A percentile compares a stretch with the other conserved stretches of the same genome.
These are phyloP conservation scores for Asobara japonica DNA, from an alignment of 1,140 invertebrate species.

Conservation along the genomic window DNA sequence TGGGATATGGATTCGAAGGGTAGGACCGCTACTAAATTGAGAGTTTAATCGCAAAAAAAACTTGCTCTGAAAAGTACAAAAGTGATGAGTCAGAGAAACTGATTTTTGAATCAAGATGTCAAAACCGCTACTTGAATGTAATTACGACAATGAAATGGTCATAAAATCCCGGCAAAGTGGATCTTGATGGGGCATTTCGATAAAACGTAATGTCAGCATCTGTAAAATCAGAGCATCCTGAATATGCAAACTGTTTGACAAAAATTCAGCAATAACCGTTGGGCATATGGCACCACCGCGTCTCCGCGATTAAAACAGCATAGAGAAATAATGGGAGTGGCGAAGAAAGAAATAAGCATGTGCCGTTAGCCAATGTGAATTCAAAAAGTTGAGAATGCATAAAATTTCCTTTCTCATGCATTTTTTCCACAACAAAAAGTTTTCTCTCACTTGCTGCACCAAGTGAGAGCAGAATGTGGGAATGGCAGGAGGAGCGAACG, in stretches of 20 bases:
- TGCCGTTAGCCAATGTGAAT: background rate
- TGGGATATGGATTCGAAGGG: too few species aligned
- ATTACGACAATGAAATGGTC: background rate
- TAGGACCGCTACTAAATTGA: too few species aligned
- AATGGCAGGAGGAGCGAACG: background rate
- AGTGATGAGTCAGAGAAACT: too few species aligned
- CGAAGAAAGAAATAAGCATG: background rate
- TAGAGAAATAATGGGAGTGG: background rate
- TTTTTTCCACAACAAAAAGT: background rate
- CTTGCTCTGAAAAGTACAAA: too few species aligned
- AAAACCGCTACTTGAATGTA: too few species aligned
- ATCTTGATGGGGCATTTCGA: background rate
- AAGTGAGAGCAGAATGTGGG: background rate
- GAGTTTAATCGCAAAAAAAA: too few species aligned
- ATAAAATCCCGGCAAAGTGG: background rate
- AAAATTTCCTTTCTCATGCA: background rate
- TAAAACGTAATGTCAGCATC: background rate
- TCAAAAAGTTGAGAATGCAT: background rate
- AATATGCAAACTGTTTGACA: background rate
- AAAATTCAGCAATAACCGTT: background rate
- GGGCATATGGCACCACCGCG: background rate
- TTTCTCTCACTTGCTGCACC: too few species aligned
- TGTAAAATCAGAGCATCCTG: background rate
- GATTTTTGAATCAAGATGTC: too few species aligned
- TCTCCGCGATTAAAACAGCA: conserved; percentile 1